These are phyloP conservation scores for Phania funesta DNA, from an alignment of 2,888 invertebrate species.

Conservation along the genomic window DNA sequence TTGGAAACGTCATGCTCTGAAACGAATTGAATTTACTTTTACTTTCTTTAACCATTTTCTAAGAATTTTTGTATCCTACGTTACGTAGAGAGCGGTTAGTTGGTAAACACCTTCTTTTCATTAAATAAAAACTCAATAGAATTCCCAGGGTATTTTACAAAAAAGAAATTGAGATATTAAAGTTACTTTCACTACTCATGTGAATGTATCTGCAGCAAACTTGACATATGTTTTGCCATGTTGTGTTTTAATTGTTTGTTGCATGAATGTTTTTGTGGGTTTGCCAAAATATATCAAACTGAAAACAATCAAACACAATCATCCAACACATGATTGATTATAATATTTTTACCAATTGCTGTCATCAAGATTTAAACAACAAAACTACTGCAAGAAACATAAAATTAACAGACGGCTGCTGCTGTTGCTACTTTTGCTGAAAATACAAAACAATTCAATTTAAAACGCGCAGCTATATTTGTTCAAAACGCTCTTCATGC, in stretches of 20 bases:
- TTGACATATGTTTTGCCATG: constrained; percentile 53
- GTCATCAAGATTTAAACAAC: constrained; percentile 77
- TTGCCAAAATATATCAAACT: constrained; percentile 61
- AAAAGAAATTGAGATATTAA: constrained; percentile 8
- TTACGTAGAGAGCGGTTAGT: constrained; percentile 36
- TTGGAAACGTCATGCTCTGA: not conserved
- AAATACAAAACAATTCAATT: constrained; percentile 39
- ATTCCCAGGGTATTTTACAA: constrained; percentile 43
- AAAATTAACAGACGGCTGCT: constrained; percentile 22
- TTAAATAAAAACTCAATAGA: constrained; percentile 9
- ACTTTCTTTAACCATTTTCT: not conserved
- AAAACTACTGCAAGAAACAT: constrained; percentile 51
- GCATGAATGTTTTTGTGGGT: constrained; percentile 47
- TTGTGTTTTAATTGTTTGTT: constrained; percentile 52
- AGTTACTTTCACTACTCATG: not conserved
- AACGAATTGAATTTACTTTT: not conserved
- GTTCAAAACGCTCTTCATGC: constrained; percentile 25
- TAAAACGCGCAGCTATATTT: constrained; percentile 32
- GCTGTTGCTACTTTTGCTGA: constrained; percentile 34
- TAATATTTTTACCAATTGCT: constrained; percentile 74
- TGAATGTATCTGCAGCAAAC: not conserved
- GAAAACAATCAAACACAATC: constrained; percentile 55
- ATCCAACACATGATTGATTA: constrained; percentile 74
- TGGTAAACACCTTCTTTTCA: constrained; percentile 19
- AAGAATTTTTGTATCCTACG: not conserved